phyloP scores from a whole-genome alignment of 2,888 invertebrate genomes.

The Yponomeuta evonymella region DNA sequence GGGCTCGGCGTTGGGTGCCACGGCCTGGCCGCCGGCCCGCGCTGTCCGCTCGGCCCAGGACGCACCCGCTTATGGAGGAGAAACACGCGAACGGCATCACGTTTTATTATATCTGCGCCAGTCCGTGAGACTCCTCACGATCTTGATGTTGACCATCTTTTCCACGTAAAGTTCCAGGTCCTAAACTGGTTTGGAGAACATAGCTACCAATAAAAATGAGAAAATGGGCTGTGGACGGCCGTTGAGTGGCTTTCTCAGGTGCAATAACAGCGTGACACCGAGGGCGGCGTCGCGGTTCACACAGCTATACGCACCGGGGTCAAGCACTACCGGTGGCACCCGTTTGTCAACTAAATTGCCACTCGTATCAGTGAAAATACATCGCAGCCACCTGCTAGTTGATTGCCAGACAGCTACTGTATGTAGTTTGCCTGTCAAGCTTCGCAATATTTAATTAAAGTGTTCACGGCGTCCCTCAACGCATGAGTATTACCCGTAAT shows the following conservation, averaged over 20 bases:
- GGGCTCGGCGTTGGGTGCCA: constrained; percentile 28
- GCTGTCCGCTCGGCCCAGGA: constrained; percentile 42
- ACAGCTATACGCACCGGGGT: constrained; percentile 44
- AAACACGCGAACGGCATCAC: constrained; percentile 57
- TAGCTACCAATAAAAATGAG: constrained; percentile 66
- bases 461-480: neutral
- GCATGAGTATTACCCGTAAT: neutral
- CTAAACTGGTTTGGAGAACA: constrained; percentile 59
- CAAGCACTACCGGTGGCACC: constrained; percentile 31
- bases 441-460: neutral
- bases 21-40: constrained; percentile 34
- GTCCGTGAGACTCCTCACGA: constrained; percentile 60
- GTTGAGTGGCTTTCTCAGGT: constrained; percentile 64
- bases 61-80: constrained; percentile 53
- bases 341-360: constrained; percentile 20
- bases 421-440: neutral
- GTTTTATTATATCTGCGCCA: constrained; percentile 33
- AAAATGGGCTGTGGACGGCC: constrained; percentile 52
- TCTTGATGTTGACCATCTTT: constrained; percentile 46
- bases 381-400: neutral
- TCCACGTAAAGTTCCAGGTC: constrained; percentile 54
- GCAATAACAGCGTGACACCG: constrained; percentile 36
- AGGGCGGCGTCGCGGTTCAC: constrained; percentile 42
- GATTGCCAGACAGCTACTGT: neutral
- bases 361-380: constrained; percentile 10